Conservation (phyloP, 2,888 invertebrate genomes). For the Boloria selene region DNA sequence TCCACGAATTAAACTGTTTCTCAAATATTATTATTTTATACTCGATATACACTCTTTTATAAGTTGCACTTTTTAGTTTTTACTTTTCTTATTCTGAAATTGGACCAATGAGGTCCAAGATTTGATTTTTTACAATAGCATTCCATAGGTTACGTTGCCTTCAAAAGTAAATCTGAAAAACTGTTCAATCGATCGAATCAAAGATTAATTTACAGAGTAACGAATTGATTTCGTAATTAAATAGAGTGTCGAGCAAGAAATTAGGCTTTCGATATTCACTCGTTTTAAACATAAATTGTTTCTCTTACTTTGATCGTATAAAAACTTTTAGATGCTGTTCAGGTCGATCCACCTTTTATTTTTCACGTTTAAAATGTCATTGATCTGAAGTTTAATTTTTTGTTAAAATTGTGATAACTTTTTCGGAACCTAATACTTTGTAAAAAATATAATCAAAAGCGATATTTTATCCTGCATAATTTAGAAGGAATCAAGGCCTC, state of each 20-base stretch:
- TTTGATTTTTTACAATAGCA: conserved; percentile 36
- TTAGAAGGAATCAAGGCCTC: conserved; percentile 73
- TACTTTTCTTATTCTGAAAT: conserved; percentile 13
- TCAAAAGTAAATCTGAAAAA: conserved; percentile 45
- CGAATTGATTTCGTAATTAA: conserved; percentile 61
- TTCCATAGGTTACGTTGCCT: conserved; percentile 37
- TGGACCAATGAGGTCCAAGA: not conserved
- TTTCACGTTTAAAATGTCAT: conserved; percentile 47
- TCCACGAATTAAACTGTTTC: conserved; percentile 23
- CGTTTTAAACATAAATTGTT: conserved; percentile 48
- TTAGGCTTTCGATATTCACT: conserved; percentile 49
- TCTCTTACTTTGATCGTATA: conserved; percentile 45
- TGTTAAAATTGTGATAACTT: conserved; percentile 47
- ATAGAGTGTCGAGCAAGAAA: conserved; percentile 56
- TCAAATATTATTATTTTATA: conserved; percentile 13
- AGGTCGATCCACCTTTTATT: conserved; percentile 42
- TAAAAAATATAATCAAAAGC: conserved; percentile 34
- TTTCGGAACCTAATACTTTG: conserved; percentile 46
- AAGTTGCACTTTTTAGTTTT: conserved; percentile 15
- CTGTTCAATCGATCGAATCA: conserved; percentile 44
- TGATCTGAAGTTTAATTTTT: conserved; percentile 43
- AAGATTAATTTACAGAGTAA: conserved; percentile 52
- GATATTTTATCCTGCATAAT: conserved; percentile 48
- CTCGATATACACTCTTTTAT: conserved; percentile 3
- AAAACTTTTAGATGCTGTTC: conserved; percentile 41